These are phyloP conservation scores for Hybognathus amarus DNA, from an alignment of 2,797 vertebrate genomes.

Conservation along the genomic window DNA sequence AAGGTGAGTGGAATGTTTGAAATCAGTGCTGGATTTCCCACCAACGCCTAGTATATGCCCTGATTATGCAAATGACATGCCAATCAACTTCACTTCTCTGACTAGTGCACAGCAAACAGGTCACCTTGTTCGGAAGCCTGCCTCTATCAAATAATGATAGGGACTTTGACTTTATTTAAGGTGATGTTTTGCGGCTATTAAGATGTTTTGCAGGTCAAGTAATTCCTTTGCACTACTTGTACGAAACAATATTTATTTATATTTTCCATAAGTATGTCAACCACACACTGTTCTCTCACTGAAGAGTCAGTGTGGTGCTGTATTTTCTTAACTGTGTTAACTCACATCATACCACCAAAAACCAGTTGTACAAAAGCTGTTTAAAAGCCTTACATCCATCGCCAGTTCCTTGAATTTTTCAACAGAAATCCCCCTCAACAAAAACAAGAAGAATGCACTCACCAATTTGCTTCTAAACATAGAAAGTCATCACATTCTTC, in stretches of 20 bases:
- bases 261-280: not conserved
- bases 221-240: not conserved
- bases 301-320: not conserved
- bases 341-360: not conserved
- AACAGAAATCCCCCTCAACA: not conserved
- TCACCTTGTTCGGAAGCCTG: slow-evolving; percentile 41
- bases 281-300: not conserved
- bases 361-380: not conserved
- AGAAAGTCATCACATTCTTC: slow-evolving; percentile 35
- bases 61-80: slow-evolving; percentile 56
- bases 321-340: not conserved
- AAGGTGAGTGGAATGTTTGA: slow-evolving; percentile 5
- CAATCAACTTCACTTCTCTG: slow-evolving; percentile 51
- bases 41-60: slow-evolving; percentile 41
- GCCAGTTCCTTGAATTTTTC: not conserved
- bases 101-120: slow-evolving; percentile 44
- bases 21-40: slow-evolving; percentile 43
- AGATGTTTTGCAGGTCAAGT: not conserved
- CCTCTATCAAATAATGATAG: not conserved
- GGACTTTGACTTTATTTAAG: not conserved
- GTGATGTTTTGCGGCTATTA: not conserved
- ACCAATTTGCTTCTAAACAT: slow-evolving; percentile 34
- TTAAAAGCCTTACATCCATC: not conserved
- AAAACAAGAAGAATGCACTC: not conserved
- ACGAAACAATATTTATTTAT: not conserved